Evolutionary conservation across 2,888 invertebrate species (phyloP).

Genomic region (Pasiphila rectangulata): DNA sequence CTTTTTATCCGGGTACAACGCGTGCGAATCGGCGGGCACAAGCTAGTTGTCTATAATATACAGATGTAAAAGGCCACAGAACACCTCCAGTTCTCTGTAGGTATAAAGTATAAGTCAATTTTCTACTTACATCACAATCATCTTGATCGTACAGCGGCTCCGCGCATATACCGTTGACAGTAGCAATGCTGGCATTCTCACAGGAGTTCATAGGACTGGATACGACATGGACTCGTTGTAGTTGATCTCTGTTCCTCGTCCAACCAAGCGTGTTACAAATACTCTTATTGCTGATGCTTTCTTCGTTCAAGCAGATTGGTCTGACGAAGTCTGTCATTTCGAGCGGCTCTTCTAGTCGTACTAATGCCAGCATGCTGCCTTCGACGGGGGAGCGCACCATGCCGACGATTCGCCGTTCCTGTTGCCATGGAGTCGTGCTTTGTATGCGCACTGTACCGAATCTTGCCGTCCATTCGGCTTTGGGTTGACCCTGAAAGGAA

Average conservation of each 20-base stretch:
- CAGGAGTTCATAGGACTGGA: slow-evolving; percentile 89
- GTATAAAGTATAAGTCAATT: not conserved
- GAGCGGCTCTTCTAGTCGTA: slow-evolving; percentile 88
- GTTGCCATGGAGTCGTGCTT: slow-evolving; percentile 92
- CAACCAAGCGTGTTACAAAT: slow-evolving; percentile 92
- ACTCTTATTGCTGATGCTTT: slow-evolving; percentile 50
- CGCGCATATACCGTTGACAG: slow-evolving; percentile 90
- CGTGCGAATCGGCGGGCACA: no score
- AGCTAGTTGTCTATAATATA: no score
- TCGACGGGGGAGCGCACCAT: slow-evolving; percentile 95
- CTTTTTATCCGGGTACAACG: no score
- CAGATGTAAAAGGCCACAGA: no score
- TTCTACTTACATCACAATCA: slow-evolving; percentile 88
- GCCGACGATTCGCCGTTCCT: slow-evolving; percentile 90
- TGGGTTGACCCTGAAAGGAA: slow-evolving; percentile 85
- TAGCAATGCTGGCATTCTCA: slow-evolving; percentile 91
- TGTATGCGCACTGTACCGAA: slow-evolving; percentile 88
- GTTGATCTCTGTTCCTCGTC: slow-evolving; percentile 90
- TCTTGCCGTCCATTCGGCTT: slow-evolving; percentile 92
- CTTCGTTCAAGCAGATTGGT: slow-evolving; percentile 89
- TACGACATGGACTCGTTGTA: slow-evolving; percentile 89
- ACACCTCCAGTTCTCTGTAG: no score
- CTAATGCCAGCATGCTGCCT: slow-evolving; percentile 90
- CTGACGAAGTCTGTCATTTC: slow-evolving; percentile 90
- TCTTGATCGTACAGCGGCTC: slow-evolving; percentile 89